phyloP scores from a whole-genome alignment of 2,888 invertebrate species.

The Dermolepida albohirtum region DNA sequence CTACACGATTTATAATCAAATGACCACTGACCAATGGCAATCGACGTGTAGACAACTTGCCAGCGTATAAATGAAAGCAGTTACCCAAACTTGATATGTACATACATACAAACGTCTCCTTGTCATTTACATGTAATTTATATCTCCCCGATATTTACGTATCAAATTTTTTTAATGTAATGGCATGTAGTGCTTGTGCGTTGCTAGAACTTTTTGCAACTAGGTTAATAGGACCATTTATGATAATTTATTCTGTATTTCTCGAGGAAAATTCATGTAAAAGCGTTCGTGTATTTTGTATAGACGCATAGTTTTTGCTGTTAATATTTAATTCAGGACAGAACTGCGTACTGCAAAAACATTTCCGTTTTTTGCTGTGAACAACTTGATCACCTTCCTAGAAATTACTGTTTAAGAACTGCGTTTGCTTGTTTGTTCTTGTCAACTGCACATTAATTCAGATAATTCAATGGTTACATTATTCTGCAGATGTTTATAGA shows the following conservation, averaged over 20 bases:
- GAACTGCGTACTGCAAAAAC: no score
- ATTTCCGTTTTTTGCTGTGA: no score
- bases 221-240: conserved; percentile 22
- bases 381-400: no score
- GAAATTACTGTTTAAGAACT: no score
- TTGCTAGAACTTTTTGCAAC: conserved; percentile 25
- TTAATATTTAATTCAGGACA: conserved; percentile 5
- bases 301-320: no score
- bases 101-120: conserved; percentile 9
- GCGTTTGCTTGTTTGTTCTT: no score
- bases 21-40: conserved; percentile 3
- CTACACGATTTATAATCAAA: not conserved
- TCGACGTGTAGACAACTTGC: not conserved
- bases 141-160: conserved; percentile 16
- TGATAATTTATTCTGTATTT: conserved; percentile 15
- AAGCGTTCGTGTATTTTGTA: not conserved
- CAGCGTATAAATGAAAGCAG: no score
- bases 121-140: conserved; percentile 8
- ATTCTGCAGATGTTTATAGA: no score
- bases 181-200: not conserved
- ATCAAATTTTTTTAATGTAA: conserved; percentile 22
- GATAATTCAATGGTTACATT: no score
- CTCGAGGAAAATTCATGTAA: not conserved
- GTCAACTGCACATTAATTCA: no score
- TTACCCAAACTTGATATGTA: conserved; percentile 12